Percentiles rank a stretch among this genome's conserved stretches.
These are phyloP conservation scores for Sinohyriopsis cumingii DNA, from an alignment of 2,888 invertebrate genomes.

Conservation along the genomic window DNA sequence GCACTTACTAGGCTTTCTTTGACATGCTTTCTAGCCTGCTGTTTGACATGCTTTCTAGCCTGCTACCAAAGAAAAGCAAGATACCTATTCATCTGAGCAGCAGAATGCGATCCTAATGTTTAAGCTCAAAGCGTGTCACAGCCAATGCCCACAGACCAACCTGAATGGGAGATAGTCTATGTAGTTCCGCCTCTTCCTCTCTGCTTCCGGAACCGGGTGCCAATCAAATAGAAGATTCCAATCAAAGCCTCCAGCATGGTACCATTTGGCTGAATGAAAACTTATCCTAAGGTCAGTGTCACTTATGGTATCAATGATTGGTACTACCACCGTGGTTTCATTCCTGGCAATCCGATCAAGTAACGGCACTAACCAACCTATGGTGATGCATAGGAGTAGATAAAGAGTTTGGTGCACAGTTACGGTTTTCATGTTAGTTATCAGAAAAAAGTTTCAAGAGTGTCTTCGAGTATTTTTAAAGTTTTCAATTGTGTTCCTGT, in stretches of 20 bases:
- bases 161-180: slow-evolving; percentile 20
- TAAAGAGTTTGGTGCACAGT: too few relatives aligned
- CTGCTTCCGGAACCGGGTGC: slow-evolving; percentile 36
- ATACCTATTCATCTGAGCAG: background rate
- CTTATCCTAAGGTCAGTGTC: slow-evolving; percentile 89
- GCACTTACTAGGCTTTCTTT: too few relatives aligned
- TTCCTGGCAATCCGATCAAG: slow-evolving; percentile 85
- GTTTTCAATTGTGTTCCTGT: too few relatives aligned
- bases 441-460: too few relatives aligned
- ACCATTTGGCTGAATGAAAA: slow-evolving; percentile 61
- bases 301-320: slow-evolving; percentile 96
- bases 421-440: too few relatives aligned
- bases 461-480: too few relatives aligned
- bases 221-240: slow-evolving; percentile 44
- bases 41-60: too few relatives aligned
- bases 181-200: slow-evolving; percentile 22
- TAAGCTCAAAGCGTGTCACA: too few relatives aligned
- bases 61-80: too few relatives aligned
- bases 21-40: too few relatives aligned
- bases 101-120: background rate
- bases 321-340: slow-evolving; percentile 85
- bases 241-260: slow-evolving; percentile 39
- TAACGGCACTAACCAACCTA: slow-evolving; percentile 94
- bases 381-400: background rate
- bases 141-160: slow-evolving; percentile 10